Evolutionary conservation across 1,140 invertebrate species (phyloP).

Genomic region (Nautilus pompilius): DNA sequence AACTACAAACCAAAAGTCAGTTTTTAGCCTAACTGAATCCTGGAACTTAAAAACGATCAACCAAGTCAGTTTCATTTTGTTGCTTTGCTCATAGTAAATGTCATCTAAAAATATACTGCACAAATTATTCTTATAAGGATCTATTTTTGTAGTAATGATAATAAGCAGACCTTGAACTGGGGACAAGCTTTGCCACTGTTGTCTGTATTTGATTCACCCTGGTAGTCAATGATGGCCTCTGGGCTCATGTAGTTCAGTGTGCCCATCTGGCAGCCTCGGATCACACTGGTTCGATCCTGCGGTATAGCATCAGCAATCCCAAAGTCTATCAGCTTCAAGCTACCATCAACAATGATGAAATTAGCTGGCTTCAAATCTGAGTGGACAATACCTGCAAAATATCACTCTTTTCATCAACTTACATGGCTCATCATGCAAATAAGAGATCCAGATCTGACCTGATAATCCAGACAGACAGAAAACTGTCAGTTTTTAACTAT

Average conservation of each 20-base stretch:
- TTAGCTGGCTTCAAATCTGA: conserved; percentile 97
- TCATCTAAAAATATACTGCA: neutral
- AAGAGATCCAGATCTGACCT: neutral
- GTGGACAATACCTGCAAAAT: conserved; percentile 80
- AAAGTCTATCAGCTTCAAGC: conserved; percentile 95
- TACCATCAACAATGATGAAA: conserved; percentile 83
- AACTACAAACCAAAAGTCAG: no score
- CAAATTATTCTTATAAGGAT: neutral
- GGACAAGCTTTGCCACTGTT: conserved; percentile 18
- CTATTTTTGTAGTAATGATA: neutral
- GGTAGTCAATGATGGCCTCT: conserved; percentile 72
- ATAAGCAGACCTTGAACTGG: neutral
- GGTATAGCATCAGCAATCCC: conserved; percentile 92
- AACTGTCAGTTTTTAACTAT: no score
- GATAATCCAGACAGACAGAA: neutral
- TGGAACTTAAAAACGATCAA: neutral
- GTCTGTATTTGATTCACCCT: conserved; percentile 17
- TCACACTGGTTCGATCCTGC: conserved; percentile 83
- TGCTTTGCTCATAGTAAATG: neutral
- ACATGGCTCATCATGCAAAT: no score
- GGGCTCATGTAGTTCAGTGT: conserved; percentile 97
- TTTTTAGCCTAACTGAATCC: no score
- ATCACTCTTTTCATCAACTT: neutral
- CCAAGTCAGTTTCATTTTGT: neutral
- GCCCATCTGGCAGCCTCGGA: conserved; percentile 74